Evolutionary conservation across 2,797 vertebrate species (phyloP), one percentile per base, ranked within the genome.

Genomic region (Premnoplex brunnescens): DNA sequence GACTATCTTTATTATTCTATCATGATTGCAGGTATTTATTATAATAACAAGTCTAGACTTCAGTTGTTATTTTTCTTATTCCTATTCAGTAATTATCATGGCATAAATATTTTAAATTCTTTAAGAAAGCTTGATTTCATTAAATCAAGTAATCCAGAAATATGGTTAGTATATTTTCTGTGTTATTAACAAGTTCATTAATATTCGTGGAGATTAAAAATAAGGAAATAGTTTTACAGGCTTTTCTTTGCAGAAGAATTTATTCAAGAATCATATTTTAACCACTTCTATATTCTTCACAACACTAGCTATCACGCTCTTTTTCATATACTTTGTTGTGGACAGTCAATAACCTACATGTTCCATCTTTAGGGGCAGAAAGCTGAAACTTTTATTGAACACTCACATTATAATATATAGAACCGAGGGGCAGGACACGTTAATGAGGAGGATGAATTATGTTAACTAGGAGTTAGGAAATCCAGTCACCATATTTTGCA

Each of bases 281-380:
- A 2, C 4, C 3, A 2, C 2, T 7, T 5, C 2, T 59, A 20
- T 72, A n/a, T 28, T 5, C 4, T 66, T 75, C 75, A 64, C 39
- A 78, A 22, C 14, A 43, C 2, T 44, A 52, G 3, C 8, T 76
- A 21, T 62, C 7, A 23, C 19, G 2, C 3, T 80, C 12, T 46
- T 28, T 66, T 83, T 83, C 49, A 71, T 7, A 2, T 23, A n/a
- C 17, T 62, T 82, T 62, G 7, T 48, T 10, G 44, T 44, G 44
- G 44, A 44, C 44, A 44, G 44, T 44, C 20, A 44, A 44, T 44
- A 44, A 44, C 44, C 44, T 44, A 21, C 43, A 44, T 5, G 10
- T 44, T 44, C 10, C 44, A 44, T 44, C 44, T 44, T 44, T 44
- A 20, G 44, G 10, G 44, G 19, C 44, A 44, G 44, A 44, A 44